phyloP scores from a whole-genome alignment of 2,888 invertebrate species.

The Acleris laterana region DNA sequence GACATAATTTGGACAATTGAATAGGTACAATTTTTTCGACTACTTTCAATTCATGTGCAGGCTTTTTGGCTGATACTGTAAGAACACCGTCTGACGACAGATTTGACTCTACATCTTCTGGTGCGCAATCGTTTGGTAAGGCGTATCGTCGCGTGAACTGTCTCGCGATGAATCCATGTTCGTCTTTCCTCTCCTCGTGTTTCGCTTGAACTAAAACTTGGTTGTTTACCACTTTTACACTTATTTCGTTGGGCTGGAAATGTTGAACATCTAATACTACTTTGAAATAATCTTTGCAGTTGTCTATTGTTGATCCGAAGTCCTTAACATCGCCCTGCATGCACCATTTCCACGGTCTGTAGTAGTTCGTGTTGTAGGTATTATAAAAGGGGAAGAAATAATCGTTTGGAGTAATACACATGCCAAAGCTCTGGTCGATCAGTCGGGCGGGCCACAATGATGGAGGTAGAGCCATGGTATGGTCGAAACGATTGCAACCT shows the following conservation, averaged over 20 bases:
- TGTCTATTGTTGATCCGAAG: conserved; percentile 53
- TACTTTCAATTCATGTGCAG: conserved; percentile 34
- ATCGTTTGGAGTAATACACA: conserved; percentile 52
- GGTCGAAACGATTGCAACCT: neutral
- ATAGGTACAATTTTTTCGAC: conserved; percentile 57
- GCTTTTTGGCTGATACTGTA: conserved; percentile 47
- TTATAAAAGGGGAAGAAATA: conserved; percentile 50
- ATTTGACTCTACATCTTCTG: conserved; percentile 55
- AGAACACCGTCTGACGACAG: conserved; percentile 60
- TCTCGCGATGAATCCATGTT: conserved; percentile 74
- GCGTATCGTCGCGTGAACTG: conserved; percentile 75
- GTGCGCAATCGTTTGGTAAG: conserved; percentile 59
- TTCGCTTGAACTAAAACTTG: conserved; percentile 85
- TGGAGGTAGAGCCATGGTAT: conserved; percentile 48
- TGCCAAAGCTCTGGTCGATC: conserved; percentile 50
- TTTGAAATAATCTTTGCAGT: conserved; percentile 69
- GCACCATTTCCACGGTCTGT: conserved; percentile 53
- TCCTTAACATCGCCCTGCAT: conserved; percentile 49
- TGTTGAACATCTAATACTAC: conserved; percentile 88
- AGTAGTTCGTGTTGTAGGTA: conserved; percentile 46
- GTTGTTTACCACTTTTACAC: conserved; percentile 86
- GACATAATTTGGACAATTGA: conserved; percentile 45
- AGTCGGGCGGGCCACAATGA: conserved; percentile 46
- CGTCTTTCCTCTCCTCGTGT: conserved; percentile 77
- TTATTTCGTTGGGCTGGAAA: conserved; percentile 87